Conservation (phyloP, 2,888 invertebrate species). For the Apomyelois bistriatella region DNA sequence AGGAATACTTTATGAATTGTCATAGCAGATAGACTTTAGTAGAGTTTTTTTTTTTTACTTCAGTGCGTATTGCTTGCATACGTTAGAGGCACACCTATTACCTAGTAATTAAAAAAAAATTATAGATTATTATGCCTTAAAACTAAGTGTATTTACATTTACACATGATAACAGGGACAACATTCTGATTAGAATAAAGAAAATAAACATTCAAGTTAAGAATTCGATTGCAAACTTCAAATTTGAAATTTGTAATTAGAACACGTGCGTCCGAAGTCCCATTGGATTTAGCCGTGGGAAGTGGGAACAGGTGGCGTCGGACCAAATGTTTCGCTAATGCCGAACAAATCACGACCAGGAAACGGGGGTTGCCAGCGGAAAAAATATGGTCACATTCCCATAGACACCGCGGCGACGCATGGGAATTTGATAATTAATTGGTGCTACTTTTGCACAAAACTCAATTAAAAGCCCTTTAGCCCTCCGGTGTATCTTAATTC, state of each 20-base stretch:
- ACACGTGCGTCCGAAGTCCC: conserved; percentile 40
- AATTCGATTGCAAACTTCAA: conserved; percentile 20
- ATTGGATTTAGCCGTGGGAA: conserved; percentile 55
- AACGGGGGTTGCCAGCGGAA: conserved; percentile 36
- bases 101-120: too few relatives aligned
- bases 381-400: conserved; percentile 29
- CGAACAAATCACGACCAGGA: conserved; percentile 65
- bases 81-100: too few relatives aligned
- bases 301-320: conserved; percentile 57
- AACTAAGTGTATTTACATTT: too few relatives aligned
- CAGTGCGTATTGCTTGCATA: too few relatives aligned
- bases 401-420: background rate
- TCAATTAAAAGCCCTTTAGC: too few relatives aligned
- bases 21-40: too few relatives aligned
- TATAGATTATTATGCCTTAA: too few relatives aligned
- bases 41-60: too few relatives aligned
- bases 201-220: conserved; percentile 25
- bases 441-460: background rate
- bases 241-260: conserved; percentile 42
- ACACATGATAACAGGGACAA: background rate
- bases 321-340: conserved; percentile 53
- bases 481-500: too few relatives aligned
- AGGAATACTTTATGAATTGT: too few relatives aligned
- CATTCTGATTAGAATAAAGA: background rate
- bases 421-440: conserved; percentile 10